Evolutionary conservation across 2,113 vertebrate genomes (phyloP).

Genomic region (Epinephelus fuscoguttatus): DNA sequence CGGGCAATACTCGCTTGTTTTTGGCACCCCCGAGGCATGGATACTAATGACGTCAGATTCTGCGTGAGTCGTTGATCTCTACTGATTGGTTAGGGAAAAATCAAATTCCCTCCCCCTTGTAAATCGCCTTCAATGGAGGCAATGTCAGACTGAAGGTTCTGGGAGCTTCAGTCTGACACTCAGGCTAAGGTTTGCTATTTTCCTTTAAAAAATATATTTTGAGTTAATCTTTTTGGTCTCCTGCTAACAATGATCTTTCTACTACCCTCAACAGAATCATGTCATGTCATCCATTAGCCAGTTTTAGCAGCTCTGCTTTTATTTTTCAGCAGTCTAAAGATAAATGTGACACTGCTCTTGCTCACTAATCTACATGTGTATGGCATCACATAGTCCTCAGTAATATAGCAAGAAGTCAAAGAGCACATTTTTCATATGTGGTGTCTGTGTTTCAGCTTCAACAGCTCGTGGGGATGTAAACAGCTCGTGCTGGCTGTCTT

Average conservation of each 20-base stretch:
- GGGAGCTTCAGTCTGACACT: too few relatives aligned
- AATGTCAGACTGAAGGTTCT: too few relatives aligned
- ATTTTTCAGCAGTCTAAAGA: background rate
- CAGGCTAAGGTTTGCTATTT: too few relatives aligned
- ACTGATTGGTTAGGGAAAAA: too few relatives aligned
- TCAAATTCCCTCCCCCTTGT: too few relatives aligned
- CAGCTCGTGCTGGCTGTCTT: background rate
- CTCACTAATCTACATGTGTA: background rate
- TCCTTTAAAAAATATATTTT: background rate
- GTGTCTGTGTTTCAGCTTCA: conserved; percentile 1
- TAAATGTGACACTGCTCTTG: background rate
- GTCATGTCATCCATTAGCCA: background rate
- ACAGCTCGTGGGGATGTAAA: conserved; percentile 14
- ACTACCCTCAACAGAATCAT: background rate
- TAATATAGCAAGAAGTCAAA: background rate
- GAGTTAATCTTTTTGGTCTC: background rate
- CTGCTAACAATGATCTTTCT: background rate
- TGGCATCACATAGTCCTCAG: background rate
- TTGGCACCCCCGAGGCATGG: too few relatives aligned
- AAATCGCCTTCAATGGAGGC: too few relatives aligned
- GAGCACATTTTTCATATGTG: background rate
- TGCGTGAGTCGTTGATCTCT: too few relatives aligned
- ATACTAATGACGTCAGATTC: too few relatives aligned
- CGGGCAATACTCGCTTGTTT: too few relatives aligned
- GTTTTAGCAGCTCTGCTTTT: background rate